These are phyloP conservation scores for Babylonia areolata DNA, from an alignment of 1,140 invertebrate species.

Conservation along the genomic window DNA sequence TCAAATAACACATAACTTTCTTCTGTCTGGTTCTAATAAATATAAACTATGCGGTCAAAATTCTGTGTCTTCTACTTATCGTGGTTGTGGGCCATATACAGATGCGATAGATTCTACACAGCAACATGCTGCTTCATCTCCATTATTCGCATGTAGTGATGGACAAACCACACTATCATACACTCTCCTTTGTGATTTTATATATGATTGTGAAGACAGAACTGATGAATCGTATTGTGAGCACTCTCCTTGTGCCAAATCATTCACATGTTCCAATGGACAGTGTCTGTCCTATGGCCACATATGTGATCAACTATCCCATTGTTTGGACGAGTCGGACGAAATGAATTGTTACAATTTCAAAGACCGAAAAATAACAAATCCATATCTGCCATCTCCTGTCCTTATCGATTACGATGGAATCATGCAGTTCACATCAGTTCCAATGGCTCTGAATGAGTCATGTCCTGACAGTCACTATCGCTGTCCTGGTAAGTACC, in stretches of 20 bases:
- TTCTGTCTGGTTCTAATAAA: background rate
- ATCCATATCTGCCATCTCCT: too few species aligned
- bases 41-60: background rate
- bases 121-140: too few species aligned
- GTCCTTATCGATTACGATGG: too few species aligned
- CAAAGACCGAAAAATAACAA: too few species aligned
- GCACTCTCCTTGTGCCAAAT: background rate
- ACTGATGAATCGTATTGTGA: background rate
- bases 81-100: background rate
- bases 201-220: background rate
- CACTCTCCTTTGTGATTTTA: constrained; percentile 1
- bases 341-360: too few species aligned
- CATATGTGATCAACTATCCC: background rate
- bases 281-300: background rate
- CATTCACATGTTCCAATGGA: background rate
- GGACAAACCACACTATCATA: background rate
- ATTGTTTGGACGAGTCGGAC: background rate
- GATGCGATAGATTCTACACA: background rate
- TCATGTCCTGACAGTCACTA: too few species aligned
- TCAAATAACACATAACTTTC: background rate
- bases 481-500: too few species aligned
- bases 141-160: background rate
- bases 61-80: background rate
- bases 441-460: too few species aligned
- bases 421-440: too few species aligned